Evolutionary conservation across 2,797 vertebrate species (phyloP), one percentile per base, ranked within the genome.

Genomic region (Gila robusta): DNA sequence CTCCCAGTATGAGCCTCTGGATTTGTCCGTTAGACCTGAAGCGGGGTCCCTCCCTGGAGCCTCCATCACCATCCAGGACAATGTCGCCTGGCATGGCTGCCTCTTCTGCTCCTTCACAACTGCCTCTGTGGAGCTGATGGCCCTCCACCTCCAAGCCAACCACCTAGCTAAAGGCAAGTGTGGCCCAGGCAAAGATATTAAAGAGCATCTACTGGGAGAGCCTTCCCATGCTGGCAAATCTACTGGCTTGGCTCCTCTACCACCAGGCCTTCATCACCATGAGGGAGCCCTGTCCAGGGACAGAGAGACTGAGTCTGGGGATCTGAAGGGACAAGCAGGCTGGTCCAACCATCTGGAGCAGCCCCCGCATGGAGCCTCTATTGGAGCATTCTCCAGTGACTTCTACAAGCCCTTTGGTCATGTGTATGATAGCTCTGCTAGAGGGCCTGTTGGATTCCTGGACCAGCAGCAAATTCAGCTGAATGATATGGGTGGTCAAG

Each of bases 51-150:
- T 99, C 64, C 97, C 98, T 0, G 98, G 98, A 62, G 96, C 98
- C 39, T 97, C 97, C 0, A 91, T 99, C 89, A 99, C 97, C 12
- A 93, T 99, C 82, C 98, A 97, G 82, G 98, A 99, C 90, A 99
- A 99, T 26, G 96, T 99, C 12, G 97, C 97, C 0, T 99, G 98
- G 98, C 98, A 99, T 0, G 96, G 98, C 89, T 99, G 98, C 93
- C 95, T 99, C 47, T 99, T 99, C 91, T 99, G 98, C 88, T 97
- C 98, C 28, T 99, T 98, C 90, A 98, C 98, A 11, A 99, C 98
- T 2, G 96, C 98, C 5, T 99, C 98, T n/a, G 92, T 98, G 94
- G 98, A 99, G 93, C 94, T 99, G 28, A 99, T 99, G 98, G 98
- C 98, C 85, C 96, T 99, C 62, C 98, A 99, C 87, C 96, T 99